phyloP scores from a whole-genome alignment of 2,113 vertebrate genomes.

The Falco punctatus region DNA sequence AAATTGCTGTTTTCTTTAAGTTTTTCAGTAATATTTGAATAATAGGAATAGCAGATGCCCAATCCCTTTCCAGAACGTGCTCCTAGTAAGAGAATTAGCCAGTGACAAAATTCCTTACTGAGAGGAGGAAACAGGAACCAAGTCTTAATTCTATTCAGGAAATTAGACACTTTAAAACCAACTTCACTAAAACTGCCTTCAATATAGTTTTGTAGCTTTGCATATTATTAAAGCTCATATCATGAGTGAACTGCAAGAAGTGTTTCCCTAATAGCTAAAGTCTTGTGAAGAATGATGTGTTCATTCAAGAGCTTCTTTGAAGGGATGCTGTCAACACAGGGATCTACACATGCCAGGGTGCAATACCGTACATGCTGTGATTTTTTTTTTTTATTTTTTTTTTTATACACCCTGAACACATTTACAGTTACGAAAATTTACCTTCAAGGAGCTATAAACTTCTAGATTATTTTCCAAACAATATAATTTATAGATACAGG shows the following conservation, averaged over 20 bases:
- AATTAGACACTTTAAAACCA: constrained; percentile 1
- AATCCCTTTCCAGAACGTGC: not conserved
- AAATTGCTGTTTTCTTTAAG: not conserved
- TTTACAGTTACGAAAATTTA: not conserved
- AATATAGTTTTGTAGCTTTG: not conserved
- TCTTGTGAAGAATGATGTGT: not conserved
- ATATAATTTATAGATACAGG: no score
- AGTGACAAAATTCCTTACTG: not conserved
- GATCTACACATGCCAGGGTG: not conserved
- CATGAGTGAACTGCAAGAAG: not conserved
- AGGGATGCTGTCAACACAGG: not conserved
- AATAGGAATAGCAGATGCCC: not conserved
- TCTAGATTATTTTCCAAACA: not conserved
- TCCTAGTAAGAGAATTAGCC: not conserved
- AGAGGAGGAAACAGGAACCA: constrained; percentile 35
- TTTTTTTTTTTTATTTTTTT: not conserved
- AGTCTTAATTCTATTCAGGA: not conserved
- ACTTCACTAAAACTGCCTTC: not conserved
- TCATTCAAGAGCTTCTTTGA: not conserved
- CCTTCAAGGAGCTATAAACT: not conserved
- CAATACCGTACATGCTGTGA: rapidly evolving
- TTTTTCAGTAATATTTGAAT: not conserved
- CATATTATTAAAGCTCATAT: not conserved
- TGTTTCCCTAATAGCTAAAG: not conserved
- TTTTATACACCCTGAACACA: not conserved